Evolutionary conservation across 2,113 vertebrate genomes (phyloP).

Genomic region (Mobula birostris): DNA sequence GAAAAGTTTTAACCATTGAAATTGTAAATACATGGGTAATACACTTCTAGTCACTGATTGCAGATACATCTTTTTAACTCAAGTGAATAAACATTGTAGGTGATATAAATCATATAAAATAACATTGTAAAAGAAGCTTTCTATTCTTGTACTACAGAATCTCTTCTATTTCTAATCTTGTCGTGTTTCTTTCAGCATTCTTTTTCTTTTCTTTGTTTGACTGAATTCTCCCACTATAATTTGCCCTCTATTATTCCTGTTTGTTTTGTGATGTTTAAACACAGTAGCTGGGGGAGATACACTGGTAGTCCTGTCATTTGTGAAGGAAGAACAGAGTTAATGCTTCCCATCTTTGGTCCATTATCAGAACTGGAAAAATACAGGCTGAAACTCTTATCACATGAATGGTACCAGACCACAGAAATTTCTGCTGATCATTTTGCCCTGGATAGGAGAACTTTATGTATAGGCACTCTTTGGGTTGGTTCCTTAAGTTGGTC

Average conservation of each 20-base stretch:
- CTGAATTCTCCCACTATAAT: background rate
- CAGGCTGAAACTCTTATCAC: too few species aligned
- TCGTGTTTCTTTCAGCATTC: background rate
- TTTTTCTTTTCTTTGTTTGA: background rate
- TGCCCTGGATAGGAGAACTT: too few species aligned
- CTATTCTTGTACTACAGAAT: background rate
- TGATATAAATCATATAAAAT: too few species aligned
- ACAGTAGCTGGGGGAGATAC: too few species aligned
- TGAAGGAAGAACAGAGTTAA: too few species aligned
- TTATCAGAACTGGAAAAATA: too few species aligned
- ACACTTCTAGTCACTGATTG: background rate
- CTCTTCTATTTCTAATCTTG: background rate
- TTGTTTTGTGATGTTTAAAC: background rate
- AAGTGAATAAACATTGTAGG: background rate
- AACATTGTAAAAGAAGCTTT: background rate
- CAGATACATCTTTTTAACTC: background rate
- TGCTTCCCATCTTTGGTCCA: too few species aligned
- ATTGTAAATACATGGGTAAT: background rate
- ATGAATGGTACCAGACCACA: too few species aligned
- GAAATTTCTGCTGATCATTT: too few species aligned
- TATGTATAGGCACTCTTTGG: too few species aligned
- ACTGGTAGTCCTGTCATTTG: background rate
- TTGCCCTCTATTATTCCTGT: background rate
- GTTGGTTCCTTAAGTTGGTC: too few species aligned
- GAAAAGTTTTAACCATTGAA: background rate